Conservation (phyloP, 2,113 vertebrate species). For the Trogon melanurus region DNA sequence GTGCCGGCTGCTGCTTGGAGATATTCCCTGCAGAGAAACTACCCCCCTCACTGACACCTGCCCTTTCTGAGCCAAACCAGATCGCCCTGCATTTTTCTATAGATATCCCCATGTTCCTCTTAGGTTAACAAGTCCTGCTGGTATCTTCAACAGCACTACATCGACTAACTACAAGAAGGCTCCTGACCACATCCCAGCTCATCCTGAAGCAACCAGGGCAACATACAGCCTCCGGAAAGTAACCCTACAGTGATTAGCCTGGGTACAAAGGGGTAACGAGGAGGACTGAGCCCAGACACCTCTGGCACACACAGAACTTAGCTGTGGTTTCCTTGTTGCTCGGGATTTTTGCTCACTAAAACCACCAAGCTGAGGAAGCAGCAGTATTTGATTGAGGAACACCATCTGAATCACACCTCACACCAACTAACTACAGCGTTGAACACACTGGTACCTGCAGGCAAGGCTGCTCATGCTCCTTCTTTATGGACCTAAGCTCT, state of each 20-base stretch:
- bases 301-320: accelerated
- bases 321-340: background rate
- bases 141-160: background rate
- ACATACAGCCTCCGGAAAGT: background rate
- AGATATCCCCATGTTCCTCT: background rate
- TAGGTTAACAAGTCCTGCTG: background rate
- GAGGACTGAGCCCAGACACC: background rate
- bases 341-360: background rate
- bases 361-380: background rate
- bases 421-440: background rate
- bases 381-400: background rate
- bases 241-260: background rate
- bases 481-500: background rate
- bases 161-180: background rate
- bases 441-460: background rate
- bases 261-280: background rate
- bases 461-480: background rate
- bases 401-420: background rate
- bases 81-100: background rate
- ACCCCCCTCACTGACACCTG: background rate
- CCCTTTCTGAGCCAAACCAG: background rate
- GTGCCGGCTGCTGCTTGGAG: background rate
- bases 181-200: background rate
- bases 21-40: background rate
- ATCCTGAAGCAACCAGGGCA: background rate